Base-by-base conservation (phyloP, 2,797 vertebrate species). In the Avahi laniger region DNA sequence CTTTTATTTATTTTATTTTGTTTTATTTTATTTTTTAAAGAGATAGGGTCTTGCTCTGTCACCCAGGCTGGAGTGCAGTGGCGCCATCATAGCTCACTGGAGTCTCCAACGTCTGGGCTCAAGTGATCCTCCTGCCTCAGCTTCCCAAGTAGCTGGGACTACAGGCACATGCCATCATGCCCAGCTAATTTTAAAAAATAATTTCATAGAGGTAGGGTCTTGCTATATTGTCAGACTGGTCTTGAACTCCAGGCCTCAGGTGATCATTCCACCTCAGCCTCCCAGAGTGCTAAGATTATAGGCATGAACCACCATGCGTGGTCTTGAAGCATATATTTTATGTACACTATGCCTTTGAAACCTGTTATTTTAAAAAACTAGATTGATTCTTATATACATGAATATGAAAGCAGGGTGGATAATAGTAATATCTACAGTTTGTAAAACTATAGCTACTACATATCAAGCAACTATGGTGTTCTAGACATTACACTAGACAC, bases 271-370 rank as follows among this genome's bases (percentile, higher is more conserved):
- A 65, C 33, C 15, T 65, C 33, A n/a, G 63, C 33, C 63, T 65
- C 15, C 33, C 33, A n/a, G n/a, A 65, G 15, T 65, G 63, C 33
- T 65, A 33, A 65, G 63, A 65, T 65, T 17, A 18, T 15, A 65
- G 61, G 30, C 5, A 7, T 65, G 63, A 65, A n/a, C 63, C 63
- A 65, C 33, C 30, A n/a, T 17, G 30, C 63, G 15, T 63, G 61
- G 61, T 63, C 61, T 33, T 95, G 95, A 96, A 97, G 95, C 96
- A 97, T 96, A 95, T 97, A 97, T 97, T 98, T 98, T 97, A 98
- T 95, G 93, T 98, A 97, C 38, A 91, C 79, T 98, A 98, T 94
- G 91, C 93, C 95, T 95, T 98, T 96, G 96, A 97, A 97, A 98
- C 93, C 91, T 97, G 86, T 97, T 84, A 97, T 97, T 98, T 97